Evolutionary conservation across 2,888 invertebrate genomes (phyloP), one percentile per base, ranked within the genome.

Genomic region (Parnassius smintheus): DNA sequence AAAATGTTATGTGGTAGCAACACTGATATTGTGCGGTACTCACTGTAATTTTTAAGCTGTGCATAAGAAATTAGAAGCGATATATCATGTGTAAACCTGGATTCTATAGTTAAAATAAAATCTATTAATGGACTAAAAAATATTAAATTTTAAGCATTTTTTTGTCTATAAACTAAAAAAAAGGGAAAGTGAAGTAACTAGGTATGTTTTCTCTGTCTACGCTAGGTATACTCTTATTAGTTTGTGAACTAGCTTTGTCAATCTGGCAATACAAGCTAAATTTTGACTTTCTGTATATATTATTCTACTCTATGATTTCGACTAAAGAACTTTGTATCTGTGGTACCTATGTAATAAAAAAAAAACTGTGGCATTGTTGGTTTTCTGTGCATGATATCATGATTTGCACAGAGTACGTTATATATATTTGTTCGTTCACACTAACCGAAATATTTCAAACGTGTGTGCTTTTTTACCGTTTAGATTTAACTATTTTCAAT

Each of bases 371-470:
- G 84, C 79, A 82, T 82, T 83, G 82, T 69, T 73, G 35, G 35
- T 35, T 35, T 35, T 35, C 7, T 35, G 35, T 35, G 35, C 7
- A 35, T 4, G 18, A 18, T 18, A 18, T 18, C 18, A 18, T 18
- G 18, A 18, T 18, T 18, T 18, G 18, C 18, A 18, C 18, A 18
- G 18, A 18, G 18, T 18, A 18, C 18, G 75, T 80, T 76, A 82
- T 82, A 80, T 73, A 72, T 77, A 73, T 78, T 81, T 25, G 35
- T 35, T 35, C 35, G 35, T 35, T 7, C 35, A 35, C 35, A 35
- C n/a, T 79, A 88, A 87, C 87, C 80, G 88, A 86, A 85, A 82
- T 81, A 83, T 87, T 85, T 83, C 72, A 76, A 83, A 80, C 71
- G 75, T 72, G 72, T 71, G 67, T 77, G 70, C 52, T 64, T 73